Evolutionary conservation across 1,140 invertebrate species (phyloP), one percentile per base, ranked within the genome.

Genomic region (Heliothis subflexa): DNA sequence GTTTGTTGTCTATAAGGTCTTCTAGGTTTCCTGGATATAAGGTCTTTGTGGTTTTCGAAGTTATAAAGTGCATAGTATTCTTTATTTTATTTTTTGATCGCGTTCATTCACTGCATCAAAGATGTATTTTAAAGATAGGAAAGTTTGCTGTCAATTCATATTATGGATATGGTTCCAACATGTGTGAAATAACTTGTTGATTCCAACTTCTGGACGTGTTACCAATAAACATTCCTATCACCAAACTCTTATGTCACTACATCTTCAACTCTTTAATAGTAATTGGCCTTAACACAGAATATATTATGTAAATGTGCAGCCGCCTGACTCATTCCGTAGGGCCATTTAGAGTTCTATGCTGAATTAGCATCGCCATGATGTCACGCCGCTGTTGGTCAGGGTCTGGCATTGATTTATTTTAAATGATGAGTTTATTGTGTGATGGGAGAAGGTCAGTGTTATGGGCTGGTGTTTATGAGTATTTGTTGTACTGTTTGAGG

Each of bases 301-400:
- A 68, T 68, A 68, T 68, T 68, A 68, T 68, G 64, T 28, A 25
- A 68, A 68, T 52, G 28, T 40, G 28, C n/a, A 62, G n/a, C 59
- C 14, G 59, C 14, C 47, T 68, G 64, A 68, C 47, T 68, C 64
- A 68, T 7, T 61, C 59, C 25, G 64, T 68, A 68, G 64, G 64
- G 64, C 64, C 64, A 13, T 50, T 68, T 68, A 50, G 50, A 21
- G 45, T 50, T 49, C 28, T 49, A 25, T 49, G 5, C 21, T 50
- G 64, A 50, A 68, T 52, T 50, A 68, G 13, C 45, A 66, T 66
- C 62, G 64, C 47, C 64, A 68, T 68, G 64, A 68, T 68, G 64
- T 68, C 64, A 68, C 64, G 18, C 50, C 64, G 14, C 25, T 50
- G 64, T 68, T 47, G 64, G 64, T 68, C 64, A 68, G 64, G 64